Base-by-base conservation (phyloP, 2,888 invertebrate genomes). In the Patella caerulea region DNA sequence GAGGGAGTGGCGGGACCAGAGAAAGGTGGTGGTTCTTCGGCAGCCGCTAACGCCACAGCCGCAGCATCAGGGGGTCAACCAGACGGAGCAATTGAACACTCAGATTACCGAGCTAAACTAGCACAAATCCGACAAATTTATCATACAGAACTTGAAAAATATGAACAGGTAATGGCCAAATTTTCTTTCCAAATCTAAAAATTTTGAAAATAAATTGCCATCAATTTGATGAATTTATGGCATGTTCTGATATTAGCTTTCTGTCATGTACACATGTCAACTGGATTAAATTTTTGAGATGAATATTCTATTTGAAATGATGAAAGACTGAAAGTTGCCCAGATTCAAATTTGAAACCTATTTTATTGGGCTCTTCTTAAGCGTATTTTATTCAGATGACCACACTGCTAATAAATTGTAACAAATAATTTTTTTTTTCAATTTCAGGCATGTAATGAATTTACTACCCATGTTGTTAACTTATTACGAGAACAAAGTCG, bases 391-490 rank as follows among this genome's bases (percentile, higher is more conserved):
- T 45, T 45, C 45, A 45, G 45, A 9, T 45, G 45, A 7, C 45
- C 1, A 45, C 1, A 45, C 45, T 9, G 9, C 45, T 7, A 45
- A 45, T 45, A 45, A 45, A 45, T 45, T 45, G 45, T 45, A 45
- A 45, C 7, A 7, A 45, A 45, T 45, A 45, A 45, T 45, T 45
- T 45, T 45, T 45, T 45, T 45, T 9, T 24, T 3, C 0, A 75
- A 72, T 82, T 81, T 71, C 92, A 95, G 94, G 99, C 99, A n/a
- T 99, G 99, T 93, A 98, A 97, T 92, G 99, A 99, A 94, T 99
- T 99, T 93, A 99, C 99, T 79, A 99, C 98, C n/a, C 99, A 99
- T 93, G 99, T 99, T 85, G 97, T 98, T 96, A 99, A 99, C 93
- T 93, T 99, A 87, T 94, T 99, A 83, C 94, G 98, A 78, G 98